A percentile compares a stretch with the other conserved stretches of the same genome.
These are phyloP conservation scores for Vimba vimba DNA, from an alignment of 2,113 vertebrate genomes.

Conservation along the genomic window DNA sequence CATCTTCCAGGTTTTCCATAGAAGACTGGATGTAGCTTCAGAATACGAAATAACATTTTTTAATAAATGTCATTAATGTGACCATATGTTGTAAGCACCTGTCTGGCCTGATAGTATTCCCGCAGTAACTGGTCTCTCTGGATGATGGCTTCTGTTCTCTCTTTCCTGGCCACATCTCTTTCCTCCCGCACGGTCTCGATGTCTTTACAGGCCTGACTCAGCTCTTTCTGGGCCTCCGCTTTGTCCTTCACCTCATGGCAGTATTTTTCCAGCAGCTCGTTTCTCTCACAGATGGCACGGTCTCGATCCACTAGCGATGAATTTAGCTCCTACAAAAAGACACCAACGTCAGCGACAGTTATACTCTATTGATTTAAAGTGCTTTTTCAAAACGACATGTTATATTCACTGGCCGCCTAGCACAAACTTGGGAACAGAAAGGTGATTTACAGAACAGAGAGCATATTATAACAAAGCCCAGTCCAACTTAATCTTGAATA, in stretches of 20 bases:
- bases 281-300: slow-evolving; percentile 86
- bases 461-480: background rate
- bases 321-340: slow-evolving; percentile 78
- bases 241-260: slow-evolving; percentile 91
- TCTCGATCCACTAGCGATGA: slow-evolving; percentile 87
- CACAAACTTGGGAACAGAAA: slow-evolving; percentile 22
- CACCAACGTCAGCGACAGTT: slow-evolving; percentile 19
- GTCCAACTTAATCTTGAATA: background rate
- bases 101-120: slow-evolving; percentile 88
- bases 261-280: slow-evolving; percentile 91
- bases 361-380: background rate
- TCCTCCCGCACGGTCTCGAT: slow-evolving; percentile 88
- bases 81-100: slow-evolving; percentile 67
- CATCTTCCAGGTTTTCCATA: background rate
- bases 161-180: slow-evolving; percentile 85
- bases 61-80: background rate
- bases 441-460: slow-evolving; percentile 10
- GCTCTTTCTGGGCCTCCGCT: slow-evolving; percentile 87
- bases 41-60: background rate
- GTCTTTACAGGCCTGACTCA: slow-evolving; percentile 91
- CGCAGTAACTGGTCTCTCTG: slow-evolving; percentile 87
- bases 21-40: background rate
- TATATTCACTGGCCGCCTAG: slow-evolving; percentile 1
- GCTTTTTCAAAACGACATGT: slow-evolving; percentile 46
- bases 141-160: slow-evolving; percentile 88